A percentile compares a stretch with the other conserved stretches of the same genome.
Conservation (phyloP, 1,140 invertebrate species). For the Drosophila tropicalis region DNA sequence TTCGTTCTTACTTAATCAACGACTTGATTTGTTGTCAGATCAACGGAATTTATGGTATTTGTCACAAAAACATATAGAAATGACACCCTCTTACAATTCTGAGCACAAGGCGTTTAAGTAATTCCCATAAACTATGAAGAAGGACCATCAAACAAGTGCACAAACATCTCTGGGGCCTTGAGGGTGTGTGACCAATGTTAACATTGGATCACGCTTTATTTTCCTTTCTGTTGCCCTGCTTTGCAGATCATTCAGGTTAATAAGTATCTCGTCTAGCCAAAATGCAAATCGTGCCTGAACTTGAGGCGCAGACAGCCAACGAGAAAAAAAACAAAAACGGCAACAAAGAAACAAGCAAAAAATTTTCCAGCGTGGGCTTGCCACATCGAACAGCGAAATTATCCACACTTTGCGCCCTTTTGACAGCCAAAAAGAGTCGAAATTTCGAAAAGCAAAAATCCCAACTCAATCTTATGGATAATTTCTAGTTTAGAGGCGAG, state of each 20-base stretch:
- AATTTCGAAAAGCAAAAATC: neutral
- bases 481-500: slow-evolving; percentile 40
- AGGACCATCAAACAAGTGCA: slow-evolving; percentile 32
- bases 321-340: no score
- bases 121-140: neutral
- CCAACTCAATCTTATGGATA: slow-evolving; percentile 11
- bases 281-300: slow-evolving; percentile 59
- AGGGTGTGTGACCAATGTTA: slow-evolving; percentile 54
- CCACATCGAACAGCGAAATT: slow-evolving; percentile 49
- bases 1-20: no score
- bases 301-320: slow-evolving; percentile 36
- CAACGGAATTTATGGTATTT: no score
- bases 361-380: slow-evolving; percentile 42
- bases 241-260: slow-evolving; percentile 58
- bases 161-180: slow-evolving; percentile 25
- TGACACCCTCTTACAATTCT: neutral
- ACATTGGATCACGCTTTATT: slow-evolving; percentile 57
- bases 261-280: slow-evolving; percentile 61
- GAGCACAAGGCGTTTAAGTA: neutral
- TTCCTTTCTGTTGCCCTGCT: slow-evolving; percentile 26
- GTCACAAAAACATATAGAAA: no score
- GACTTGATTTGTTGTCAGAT: no score
- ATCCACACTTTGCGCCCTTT: slow-evolving; percentile 66
- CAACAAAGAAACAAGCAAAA: neutral
- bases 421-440: slow-evolving; percentile 40